Conservation (phyloP, 2,888 invertebrate species). For the Meta bourneti region DNA sequence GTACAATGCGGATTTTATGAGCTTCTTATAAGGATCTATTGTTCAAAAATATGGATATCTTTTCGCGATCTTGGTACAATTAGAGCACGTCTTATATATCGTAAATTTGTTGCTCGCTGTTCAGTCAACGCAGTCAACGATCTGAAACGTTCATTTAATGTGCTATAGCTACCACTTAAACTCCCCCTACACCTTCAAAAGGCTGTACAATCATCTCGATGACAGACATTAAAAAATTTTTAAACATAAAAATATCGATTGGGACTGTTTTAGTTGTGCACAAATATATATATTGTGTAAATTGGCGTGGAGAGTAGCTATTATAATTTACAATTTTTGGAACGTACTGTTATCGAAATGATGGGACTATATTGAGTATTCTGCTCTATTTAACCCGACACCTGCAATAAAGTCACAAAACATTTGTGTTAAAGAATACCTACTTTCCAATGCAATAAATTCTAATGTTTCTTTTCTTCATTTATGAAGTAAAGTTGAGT, state of each 20-base stretch:
- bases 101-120: not conserved
- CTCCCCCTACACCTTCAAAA: not conserved
- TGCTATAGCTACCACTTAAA: not conserved
- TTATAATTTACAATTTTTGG: no score
- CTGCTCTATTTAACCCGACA: no score
- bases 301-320: not conserved
- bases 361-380: no score
- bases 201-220: not conserved
- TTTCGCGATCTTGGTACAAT: not conserved
- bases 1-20: no score
- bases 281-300: not conserved
- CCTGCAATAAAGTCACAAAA: no score
- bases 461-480: no score
- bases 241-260: not conserved
- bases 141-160: not conserved
- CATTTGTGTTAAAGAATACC: no score
- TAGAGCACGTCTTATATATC: constrained; percentile 2
- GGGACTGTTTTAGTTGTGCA: not conserved
- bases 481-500: no score
- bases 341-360: no score
- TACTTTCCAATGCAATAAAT: no score
- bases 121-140: not conserved
- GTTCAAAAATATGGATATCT: constrained; percentile 2
- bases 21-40: no score
- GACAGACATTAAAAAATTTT: not conserved